phyloP scores from a whole-genome alignment of 2,113 vertebrate species.

The Seriola quinqueradiata region DNA sequence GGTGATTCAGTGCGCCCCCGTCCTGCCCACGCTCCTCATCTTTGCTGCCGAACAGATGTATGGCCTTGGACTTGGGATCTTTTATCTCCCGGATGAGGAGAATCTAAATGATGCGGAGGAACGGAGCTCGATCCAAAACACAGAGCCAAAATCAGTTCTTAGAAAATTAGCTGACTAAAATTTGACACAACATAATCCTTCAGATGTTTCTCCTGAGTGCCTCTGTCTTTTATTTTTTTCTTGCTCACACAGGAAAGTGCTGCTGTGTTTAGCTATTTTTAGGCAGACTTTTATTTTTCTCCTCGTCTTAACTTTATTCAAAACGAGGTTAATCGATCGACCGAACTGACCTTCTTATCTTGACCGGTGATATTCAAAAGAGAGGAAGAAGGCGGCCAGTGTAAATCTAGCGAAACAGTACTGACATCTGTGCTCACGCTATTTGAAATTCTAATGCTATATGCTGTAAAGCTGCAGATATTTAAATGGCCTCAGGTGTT shows the following conservation, averaged over 20 bases:
- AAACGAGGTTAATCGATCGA: conserved; percentile 27
- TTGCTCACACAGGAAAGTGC: no score
- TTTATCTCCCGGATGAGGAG: conserved; percentile 51
- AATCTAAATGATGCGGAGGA: conserved; percentile 33
- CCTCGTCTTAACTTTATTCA: conserved; percentile 24
- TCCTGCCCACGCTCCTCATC: conserved; percentile 67
- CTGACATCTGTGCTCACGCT: conserved; percentile 23
- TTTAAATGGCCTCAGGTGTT: conserved; percentile 19
- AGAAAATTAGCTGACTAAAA: conserved; percentile 1
- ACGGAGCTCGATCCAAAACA: conserved; percentile 23
- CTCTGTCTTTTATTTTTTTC: background rate
- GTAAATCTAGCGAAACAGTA: conserved; percentile 15
- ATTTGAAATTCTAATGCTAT: conserved; percentile 51
- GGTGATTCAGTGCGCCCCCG: conserved; percentile 73
- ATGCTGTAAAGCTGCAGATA: conserved; percentile 28
- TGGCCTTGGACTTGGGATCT: conserved; percentile 53
- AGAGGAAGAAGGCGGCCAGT: conserved; percentile 15
- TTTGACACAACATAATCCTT: background rate
- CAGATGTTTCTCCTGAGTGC: background rate
- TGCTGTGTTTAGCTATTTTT: no score
- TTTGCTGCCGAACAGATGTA: conserved; percentile 54
- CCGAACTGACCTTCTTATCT: background rate
- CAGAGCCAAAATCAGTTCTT: background rate
- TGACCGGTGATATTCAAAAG: conserved; percentile 42
- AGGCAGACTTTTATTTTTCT: background rate